Evolutionary conservation across 1,140 invertebrate genomes (phyloP), one percentile per base, ranked within the genome.

Genomic region (Acromyrmex echinatior): DNA sequence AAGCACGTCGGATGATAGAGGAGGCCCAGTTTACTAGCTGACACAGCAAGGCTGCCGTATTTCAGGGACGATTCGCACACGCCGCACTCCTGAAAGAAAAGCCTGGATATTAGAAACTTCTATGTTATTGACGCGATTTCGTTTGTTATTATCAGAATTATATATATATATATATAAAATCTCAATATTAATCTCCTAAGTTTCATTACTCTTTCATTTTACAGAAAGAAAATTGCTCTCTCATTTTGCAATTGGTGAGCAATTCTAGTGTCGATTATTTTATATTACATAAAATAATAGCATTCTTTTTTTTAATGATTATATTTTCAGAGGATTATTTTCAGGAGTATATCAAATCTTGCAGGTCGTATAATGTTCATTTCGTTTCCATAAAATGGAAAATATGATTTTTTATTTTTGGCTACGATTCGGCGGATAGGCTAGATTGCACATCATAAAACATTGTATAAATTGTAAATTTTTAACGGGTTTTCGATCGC

Each of bases 1-100:
- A 99, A 99, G 94, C 99, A 99, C 14, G 96, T 96, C 1, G 98
- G 98, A 95, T 99, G 98, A 97, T 97, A 99, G 76, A 97, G 95
- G 49, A 96, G 95, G 39, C 96, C 97, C 77, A 98, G 95, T 94
- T 98, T 98, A 12, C 97, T 96, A 7, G 98, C 97, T 60, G 97
- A 96, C 14, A 98, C 97, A 9, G 96, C 97, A 76, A 98, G 94
- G 60, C 97, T 97, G 16, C 96, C 97, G 28, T 95, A 95, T 82
- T 96, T 96, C 7, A 98, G 93, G 39, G 94, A 87, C 88, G 97
- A 96, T 86, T 96, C 95, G 93, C 98, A 98, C 86, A 96, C 96
- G 25, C 96, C 96, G 92, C 97, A 98, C 74, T 96, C 95, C 97
- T 95, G 56, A 62, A 80, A 86, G 62, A 81, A 86, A 81, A 70